These are phyloP conservation scores for Gymnoscopelus microlampas DNA, from an alignment of 2,797 vertebrate genomes.

Conservation along the genomic window DNA sequence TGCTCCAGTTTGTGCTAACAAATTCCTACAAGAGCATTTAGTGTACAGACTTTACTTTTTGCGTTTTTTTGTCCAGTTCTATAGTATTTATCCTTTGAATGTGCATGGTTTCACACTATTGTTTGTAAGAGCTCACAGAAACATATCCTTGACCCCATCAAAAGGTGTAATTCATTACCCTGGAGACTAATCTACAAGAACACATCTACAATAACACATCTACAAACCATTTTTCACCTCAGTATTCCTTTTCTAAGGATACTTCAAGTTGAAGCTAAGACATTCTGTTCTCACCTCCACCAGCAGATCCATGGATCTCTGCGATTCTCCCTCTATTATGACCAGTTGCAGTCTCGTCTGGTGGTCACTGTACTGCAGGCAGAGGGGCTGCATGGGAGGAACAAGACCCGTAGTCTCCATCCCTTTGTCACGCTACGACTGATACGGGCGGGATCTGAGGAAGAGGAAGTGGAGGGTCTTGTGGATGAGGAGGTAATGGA, in stretches of 20 bases:
- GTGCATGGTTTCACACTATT: too few species aligned
- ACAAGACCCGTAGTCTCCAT: slow-evolving; percentile 46
- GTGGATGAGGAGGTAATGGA: slow-evolving; percentile 49
- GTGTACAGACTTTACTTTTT: too few species aligned
- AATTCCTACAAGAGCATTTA: too few species aligned
- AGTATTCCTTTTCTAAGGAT: too few species aligned
- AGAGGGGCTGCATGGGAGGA: slow-evolving; percentile 56
- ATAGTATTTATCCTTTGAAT: background rate
- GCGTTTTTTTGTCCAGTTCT: background rate
- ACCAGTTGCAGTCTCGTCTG: slow-evolving; percentile 67
- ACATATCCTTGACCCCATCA: too few species aligned
- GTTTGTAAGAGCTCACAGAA: too few species aligned
- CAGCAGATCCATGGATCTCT: slow-evolving; percentile 63
- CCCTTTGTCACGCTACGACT: slow-evolving; percentile 70
- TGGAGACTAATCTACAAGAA: too few species aligned
- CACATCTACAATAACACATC: too few species aligned
- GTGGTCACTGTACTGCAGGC: slow-evolving; percentile 77
- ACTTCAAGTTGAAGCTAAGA: background rate
- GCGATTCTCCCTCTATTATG: slow-evolving; percentile 76
- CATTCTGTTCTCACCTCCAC: background rate
- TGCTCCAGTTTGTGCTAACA: too few species aligned
- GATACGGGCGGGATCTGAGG: slow-evolving; percentile 59
- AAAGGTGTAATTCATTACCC: too few species aligned
- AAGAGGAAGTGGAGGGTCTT: slow-evolving; percentile 19
- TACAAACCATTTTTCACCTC: too few species aligned